Conservation (phyloP, 2,888 invertebrate species). For the Hypercompe scribonia region DNA sequence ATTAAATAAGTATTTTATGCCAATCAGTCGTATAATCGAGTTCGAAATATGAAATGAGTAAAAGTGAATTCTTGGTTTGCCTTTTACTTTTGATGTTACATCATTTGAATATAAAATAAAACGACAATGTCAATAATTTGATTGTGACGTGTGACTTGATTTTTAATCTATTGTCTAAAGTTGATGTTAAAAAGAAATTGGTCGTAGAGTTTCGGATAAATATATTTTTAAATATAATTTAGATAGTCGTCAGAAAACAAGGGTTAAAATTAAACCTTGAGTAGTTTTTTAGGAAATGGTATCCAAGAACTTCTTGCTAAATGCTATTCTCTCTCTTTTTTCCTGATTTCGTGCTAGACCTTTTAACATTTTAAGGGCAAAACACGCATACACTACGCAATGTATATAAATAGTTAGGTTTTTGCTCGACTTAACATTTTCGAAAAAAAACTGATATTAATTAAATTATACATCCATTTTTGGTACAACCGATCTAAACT, state of each 20-base stretch:
- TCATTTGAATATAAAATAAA: constrained; percentile 3
- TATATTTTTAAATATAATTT: neutral
- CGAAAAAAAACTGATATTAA: too few species aligned
- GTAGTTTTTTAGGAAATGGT: too few species aligned
- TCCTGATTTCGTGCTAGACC: too few species aligned
- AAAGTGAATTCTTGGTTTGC: neutral
- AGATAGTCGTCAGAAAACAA: neutral
- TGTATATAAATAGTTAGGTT: too few species aligned
- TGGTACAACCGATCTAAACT: too few species aligned
- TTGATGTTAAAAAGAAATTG: neutral
- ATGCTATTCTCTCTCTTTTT: too few species aligned
- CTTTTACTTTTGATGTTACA: neutral
- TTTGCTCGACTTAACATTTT: too few species aligned
- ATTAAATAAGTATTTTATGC: too few species aligned
- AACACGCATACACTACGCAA: too few species aligned
- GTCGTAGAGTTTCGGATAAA: neutral
- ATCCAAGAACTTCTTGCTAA: too few species aligned
- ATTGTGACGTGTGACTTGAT: neutral
- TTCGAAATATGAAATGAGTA: neutral
- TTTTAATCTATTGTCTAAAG: neutral
- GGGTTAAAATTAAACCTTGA: neutral
- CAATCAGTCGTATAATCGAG: neutral
- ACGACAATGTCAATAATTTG: neutral
- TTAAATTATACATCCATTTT: too few species aligned
- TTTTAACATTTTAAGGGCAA: too few species aligned